A percentile compares a stretch with the other conserved stretches of the same genome.
phyloP scores from a whole-genome alignment of 1,140 invertebrate genomes.

The Drosophila ficusphila region DNA sequence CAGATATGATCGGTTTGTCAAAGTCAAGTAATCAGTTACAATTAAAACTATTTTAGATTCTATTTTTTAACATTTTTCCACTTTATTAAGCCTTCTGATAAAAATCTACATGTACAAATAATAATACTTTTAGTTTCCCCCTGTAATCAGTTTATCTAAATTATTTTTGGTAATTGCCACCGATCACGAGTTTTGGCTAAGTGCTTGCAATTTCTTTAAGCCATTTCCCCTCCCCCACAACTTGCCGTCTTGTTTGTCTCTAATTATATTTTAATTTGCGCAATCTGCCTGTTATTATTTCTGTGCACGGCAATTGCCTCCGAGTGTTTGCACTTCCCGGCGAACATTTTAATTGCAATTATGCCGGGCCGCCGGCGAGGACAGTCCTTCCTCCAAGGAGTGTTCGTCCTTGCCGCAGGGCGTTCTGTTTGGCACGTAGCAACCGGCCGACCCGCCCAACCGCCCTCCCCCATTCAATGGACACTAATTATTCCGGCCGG shows the following conservation, averaged over 20 bases:
- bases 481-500: conserved; percentile 78
- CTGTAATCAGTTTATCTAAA: too few species aligned
- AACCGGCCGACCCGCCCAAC: conserved; percentile 17
- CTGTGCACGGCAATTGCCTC: conserved; percentile 46
- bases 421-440: conserved; percentile 67
- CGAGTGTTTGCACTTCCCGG: conserved; percentile 76
- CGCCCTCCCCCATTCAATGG: conserved; percentile 51
- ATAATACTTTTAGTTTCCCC: too few species aligned
- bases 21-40: too few species aligned
- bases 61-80: too few species aligned
- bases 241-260: conserved; percentile 66
- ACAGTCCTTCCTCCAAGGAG: conserved; percentile 23
- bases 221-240: neutral
- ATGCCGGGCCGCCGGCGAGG: conserved; percentile 39
- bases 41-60: too few species aligned
- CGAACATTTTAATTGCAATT: conserved; percentile 82
- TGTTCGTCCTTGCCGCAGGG: conserved; percentile 74
- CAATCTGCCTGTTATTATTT: conserved; percentile 53
- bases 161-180: neutral
- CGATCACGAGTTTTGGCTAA: neutral
- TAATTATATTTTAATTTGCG: conserved; percentile 83
- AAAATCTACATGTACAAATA: too few species aligned
- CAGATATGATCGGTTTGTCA: too few species aligned
- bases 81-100: too few species aligned
- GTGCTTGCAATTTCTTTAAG: neutral